phyloP scores from a whole-genome alignment of 2,797 vertebrate species.

The Setipinna tenuifilis region DNA sequence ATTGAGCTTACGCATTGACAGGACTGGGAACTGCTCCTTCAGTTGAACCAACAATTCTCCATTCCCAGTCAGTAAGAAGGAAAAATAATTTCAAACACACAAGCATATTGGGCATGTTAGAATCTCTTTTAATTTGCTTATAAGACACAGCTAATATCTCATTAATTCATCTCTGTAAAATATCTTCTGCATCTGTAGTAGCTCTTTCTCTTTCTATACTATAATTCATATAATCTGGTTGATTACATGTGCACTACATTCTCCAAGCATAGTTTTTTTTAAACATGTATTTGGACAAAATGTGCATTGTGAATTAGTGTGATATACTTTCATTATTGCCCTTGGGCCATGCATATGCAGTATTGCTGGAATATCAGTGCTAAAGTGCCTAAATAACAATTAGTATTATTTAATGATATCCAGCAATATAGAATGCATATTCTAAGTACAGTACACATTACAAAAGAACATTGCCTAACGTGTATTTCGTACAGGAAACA shows the following conservation, averaged over 20 bases:
- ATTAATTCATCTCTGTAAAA: background rate
- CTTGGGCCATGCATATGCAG: constrained; percentile 10
- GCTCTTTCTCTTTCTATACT: background rate
- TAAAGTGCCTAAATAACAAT: background rate
- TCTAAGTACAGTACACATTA: constrained; percentile 19
- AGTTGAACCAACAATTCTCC: background rate
- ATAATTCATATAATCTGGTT: background rate
- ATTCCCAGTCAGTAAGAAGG: background rate
- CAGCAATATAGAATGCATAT: constrained; percentile 23
- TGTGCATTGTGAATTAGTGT: constrained; percentile 9
- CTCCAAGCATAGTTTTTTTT: background rate
- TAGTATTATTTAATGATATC: background rate
- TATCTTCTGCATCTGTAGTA: background rate
- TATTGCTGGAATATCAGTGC: constrained; percentile 7
- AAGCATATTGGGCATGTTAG: background rate
- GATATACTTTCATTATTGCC: constrained; percentile 9
- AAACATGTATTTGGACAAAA: constrained; percentile 18
- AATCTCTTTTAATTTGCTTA: constrained; percentile 1
- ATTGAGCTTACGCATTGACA: background rate
- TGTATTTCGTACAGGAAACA: background rate
- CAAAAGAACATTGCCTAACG: constrained; percentile 14
- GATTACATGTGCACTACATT: constrained; percentile 7
- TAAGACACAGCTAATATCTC: constrained; percentile 19
- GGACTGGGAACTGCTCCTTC: background rate
- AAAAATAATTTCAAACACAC: background rate